A percentile compares a stretch with the other conserved stretches of the same genome.
phyloP scores from a whole-genome alignment of 30 jellyfish, hydroid and myxozoan species.

The Chironex yamaguchii region DNA sequence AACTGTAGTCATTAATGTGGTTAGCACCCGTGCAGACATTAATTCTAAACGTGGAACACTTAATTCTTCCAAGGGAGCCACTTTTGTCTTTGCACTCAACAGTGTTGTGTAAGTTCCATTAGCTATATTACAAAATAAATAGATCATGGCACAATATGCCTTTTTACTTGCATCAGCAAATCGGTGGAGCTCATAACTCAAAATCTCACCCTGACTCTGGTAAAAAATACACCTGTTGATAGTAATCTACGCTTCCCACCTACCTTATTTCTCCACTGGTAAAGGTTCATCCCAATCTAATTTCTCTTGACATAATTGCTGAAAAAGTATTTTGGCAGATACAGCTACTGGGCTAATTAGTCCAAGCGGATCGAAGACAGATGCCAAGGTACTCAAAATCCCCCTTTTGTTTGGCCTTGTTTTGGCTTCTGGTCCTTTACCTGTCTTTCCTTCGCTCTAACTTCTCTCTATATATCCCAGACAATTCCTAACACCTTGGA shows the following conservation, averaged over 20 bases:
- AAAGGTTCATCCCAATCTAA: neutral
- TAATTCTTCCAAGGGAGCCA: constrained; percentile 49
- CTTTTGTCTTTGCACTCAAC: constrained; percentile 38
- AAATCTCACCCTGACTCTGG: neutral
- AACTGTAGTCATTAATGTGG: constrained; percentile 40
- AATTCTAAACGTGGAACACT: constrained; percentile 64
- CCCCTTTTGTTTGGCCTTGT: neutral
- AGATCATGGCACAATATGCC: constrained; percentile 11
- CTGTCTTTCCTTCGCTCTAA: neutral
- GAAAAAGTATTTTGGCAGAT: neutral
- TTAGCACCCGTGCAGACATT: constrained; percentile 59
- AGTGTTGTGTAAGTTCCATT: neutral
- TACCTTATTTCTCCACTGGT: neutral
- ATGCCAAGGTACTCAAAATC: neutral
- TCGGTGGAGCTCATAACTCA: neutral
- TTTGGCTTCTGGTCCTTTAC: constrained; percentile 1
- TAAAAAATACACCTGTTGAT: neutral
- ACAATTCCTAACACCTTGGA: constrained; percentile 38
- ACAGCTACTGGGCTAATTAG: neutral
- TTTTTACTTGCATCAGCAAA: constrained; percentile 11
- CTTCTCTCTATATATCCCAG: constrained; percentile 38
- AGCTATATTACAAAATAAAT: constrained; percentile 1
- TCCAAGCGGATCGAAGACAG: neutral
- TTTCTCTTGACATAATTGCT: neutral
- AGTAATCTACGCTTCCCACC: constrained; percentile 22